These are phyloP conservation scores for Globia sparganii DNA, from an alignment of 2,888 invertebrate genomes.

Conservation along the genomic window DNA sequence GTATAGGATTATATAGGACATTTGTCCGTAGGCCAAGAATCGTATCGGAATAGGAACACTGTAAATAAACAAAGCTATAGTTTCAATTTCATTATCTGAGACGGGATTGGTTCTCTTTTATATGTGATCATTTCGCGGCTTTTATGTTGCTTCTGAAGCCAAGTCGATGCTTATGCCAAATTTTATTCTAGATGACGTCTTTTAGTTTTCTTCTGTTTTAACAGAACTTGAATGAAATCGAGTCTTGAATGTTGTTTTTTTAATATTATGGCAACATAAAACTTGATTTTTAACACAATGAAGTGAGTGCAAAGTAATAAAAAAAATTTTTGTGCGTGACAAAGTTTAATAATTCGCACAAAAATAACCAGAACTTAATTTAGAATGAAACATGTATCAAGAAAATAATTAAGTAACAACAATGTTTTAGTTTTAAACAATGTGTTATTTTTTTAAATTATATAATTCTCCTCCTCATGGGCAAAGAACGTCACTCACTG, in stretches of 20 bases:
- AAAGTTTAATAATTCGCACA: slow-evolving; percentile 13
- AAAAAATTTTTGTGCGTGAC: slow-evolving; percentile 38
- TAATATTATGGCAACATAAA: background rate
- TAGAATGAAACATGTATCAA: slow-evolving; percentile 2
- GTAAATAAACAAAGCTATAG: slow-evolving; percentile 11
- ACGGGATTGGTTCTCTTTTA: slow-evolving; percentile 25
- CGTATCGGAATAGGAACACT: slow-evolving; percentile 30
- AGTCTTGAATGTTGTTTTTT: slow-evolving; percentile 15
- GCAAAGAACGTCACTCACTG: too few species aligned
- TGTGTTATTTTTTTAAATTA: background rate
- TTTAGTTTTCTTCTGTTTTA: background rate
- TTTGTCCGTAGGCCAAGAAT: slow-evolving; percentile 43
- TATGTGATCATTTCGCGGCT: slow-evolving; percentile 29
- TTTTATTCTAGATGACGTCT: background rate
- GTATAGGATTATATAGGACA: slow-evolving; percentile 20
- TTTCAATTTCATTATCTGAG: slow-evolving; percentile 27
- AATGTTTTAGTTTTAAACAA: background rate
- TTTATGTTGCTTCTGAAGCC: slow-evolving; percentile 32
- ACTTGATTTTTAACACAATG: slow-evolving; percentile 29
- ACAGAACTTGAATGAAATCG: background rate
- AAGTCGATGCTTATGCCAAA: background rate
- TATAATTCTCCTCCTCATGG: background rate
- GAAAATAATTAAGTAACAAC: slow-evolving; percentile 26
- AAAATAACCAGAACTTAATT: slow-evolving; percentile 38
- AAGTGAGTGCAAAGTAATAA: slow-evolving; percentile 26